A percentile compares a stretch with the other conserved stretches of the same genome.
These are phyloP conservation scores for Meda fulgida DNA, from an alignment of 2,797 vertebrate genomes.

Conservation along the genomic window DNA sequence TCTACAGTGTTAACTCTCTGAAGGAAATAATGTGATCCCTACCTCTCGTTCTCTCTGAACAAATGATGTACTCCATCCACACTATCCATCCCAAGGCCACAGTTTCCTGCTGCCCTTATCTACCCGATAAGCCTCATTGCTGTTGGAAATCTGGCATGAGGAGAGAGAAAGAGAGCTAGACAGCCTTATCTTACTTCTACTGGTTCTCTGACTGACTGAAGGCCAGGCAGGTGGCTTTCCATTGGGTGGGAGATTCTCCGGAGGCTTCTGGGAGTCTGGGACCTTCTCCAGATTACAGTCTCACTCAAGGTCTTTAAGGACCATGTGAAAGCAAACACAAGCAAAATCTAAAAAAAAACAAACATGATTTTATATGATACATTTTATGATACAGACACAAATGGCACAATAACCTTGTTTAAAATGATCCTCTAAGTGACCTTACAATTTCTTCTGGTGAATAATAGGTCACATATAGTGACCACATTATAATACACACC, in stretches of 20 bases:
- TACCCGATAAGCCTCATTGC: constrained; percentile 40
- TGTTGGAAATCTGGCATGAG: constrained; percentile 33
- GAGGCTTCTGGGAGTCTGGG: constrained; percentile 25
- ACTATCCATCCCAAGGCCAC: constrained; percentile 34
- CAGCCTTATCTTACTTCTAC: constrained; percentile 30
- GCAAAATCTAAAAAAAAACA: constrained; percentile 1
- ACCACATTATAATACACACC: not conserved
- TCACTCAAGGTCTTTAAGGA: constrained; percentile 16
- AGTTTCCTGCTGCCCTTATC: constrained; percentile 51
- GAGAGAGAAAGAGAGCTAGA: constrained; percentile 33
- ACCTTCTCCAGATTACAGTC: constrained; percentile 11
- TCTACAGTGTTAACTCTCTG: not conserved
- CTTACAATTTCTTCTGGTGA: not conserved
- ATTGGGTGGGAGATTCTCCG: constrained; percentile 16
- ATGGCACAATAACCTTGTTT: not conserved
- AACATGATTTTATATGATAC: too few relatives aligned
- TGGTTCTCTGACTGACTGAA: constrained; percentile 41
- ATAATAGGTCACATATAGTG: not conserved
- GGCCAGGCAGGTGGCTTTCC: constrained; percentile 45
- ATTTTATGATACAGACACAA: not conserved
- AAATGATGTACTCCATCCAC: constrained; percentile 33
- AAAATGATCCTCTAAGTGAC: not conserved
- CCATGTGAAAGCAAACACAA: not conserved
- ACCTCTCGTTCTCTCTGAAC: constrained; percentile 20
- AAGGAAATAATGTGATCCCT: constrained; percentile 1